These are phyloP conservation scores for Xanthorhoe designata DNA, from an alignment of 2,888 invertebrate species.

Conservation along the genomic window DNA sequence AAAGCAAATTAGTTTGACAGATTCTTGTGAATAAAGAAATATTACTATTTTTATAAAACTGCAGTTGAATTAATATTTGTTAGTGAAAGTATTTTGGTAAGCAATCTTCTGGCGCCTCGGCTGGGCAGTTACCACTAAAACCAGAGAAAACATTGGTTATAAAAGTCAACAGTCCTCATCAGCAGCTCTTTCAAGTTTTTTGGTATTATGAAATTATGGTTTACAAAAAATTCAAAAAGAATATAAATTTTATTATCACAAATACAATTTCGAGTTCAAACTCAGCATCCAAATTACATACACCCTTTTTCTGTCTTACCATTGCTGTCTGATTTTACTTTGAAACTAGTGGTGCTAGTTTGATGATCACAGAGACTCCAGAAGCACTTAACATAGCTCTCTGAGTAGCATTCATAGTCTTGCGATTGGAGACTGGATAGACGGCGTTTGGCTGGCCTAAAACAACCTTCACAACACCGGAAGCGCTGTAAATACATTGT, in stretches of 20 bases:
- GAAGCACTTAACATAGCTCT: constrained; percentile 75
- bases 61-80: constrained; percentile 35
- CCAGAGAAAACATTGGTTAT: constrained; percentile 23
- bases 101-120: constrained; percentile 51
- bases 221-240: no score
- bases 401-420: constrained; percentile 69
- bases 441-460: constrained; percentile 56
- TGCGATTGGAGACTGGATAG: constrained; percentile 63
- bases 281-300: background rate
- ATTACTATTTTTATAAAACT: constrained; percentile 44
- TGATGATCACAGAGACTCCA: constrained; percentile 74
- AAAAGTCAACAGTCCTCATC: background rate
- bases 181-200: no score
- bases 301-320: constrained; percentile 27
- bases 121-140: constrained; percentile 72
- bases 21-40: constrained; percentile 44
- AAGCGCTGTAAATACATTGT: constrained; percentile 52
- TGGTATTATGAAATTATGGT: no score
- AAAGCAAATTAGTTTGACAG: constrained; percentile 78
- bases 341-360: constrained; percentile 52
- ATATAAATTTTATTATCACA: background rate
- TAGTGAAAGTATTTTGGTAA: constrained; percentile 35
- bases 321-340: constrained; percentile 26
- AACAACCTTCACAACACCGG: constrained; percentile 59
- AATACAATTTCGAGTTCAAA: background rate